These are phyloP conservation scores for Prinia subflava DNA, from an alignment of 2,113 vertebrate species.

Conservation along the genomic window DNA sequence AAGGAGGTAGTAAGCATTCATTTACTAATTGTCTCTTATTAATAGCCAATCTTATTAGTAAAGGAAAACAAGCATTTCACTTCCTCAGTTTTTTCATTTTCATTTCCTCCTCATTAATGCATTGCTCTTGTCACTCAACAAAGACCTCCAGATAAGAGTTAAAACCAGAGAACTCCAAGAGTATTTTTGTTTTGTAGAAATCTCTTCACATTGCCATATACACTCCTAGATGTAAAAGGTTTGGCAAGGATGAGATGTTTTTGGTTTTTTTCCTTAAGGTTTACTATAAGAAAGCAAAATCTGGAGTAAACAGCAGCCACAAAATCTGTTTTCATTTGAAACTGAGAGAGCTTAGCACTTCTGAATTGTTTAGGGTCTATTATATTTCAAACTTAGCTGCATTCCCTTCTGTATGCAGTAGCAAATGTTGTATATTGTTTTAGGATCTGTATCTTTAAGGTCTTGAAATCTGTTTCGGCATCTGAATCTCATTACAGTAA, in stretches of 20 bases:
- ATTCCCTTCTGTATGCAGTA: neutral
- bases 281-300: neutral
- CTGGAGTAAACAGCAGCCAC: neutral
- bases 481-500: neutral
- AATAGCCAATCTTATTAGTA: neutral
- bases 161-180: neutral
- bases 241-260: neutral
- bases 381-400: neutral
- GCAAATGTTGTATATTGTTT: neutral
- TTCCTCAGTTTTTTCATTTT: constrained; percentile 5
- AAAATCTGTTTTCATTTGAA: neutral
- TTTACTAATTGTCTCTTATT: constrained; percentile 54
- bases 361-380: neutral
- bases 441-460: neutral
- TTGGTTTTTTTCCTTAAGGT: neutral
- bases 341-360: neutral
- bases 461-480: neutral
- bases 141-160: neutral
- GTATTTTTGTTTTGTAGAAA: neutral
- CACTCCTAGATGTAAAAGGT: neutral
- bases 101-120: constrained; percentile 32
- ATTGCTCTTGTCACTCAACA: neutral
- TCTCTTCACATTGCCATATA: neutral
- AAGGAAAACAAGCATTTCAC: constrained; percentile 25
- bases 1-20: constrained; percentile 23